Conservation (phyloP, 2,113 vertebrate genomes). For the Kryptolebias marmoratus region DNA sequence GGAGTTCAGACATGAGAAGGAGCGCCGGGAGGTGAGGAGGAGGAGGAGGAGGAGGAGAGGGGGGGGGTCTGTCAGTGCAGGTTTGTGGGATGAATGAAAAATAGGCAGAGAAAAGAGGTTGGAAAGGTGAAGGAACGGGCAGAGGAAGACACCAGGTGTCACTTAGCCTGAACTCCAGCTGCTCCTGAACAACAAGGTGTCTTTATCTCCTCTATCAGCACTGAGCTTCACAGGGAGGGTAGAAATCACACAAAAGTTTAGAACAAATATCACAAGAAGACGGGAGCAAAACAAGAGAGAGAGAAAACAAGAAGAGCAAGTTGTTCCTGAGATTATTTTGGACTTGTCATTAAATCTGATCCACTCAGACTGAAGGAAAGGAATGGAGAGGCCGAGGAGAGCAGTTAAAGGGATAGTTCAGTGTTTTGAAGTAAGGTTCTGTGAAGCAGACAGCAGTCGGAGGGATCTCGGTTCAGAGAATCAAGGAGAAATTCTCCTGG, state of each 20-base stretch:
- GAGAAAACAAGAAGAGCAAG: constrained; percentile 4
- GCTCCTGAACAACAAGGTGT: not conserved
- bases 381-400: constrained; percentile 22
- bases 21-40: constrained; percentile 83
- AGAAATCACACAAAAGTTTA: not conserved
- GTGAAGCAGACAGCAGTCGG: not conserved
- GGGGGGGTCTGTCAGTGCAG: constrained; percentile 47
- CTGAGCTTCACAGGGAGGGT: not conserved
- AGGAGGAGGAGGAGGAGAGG: constrained; percentile 87
- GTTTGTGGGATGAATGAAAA: not conserved
- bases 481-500: too few species aligned
- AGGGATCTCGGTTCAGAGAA: not conserved
- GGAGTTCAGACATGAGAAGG: constrained; percentile 87
- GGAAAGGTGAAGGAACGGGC: constrained; percentile 15
- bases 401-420: constrained; percentile 24
- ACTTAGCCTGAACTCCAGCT: constrained; percentile 16
- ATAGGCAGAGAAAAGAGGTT: constrained; percentile 10
- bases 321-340: constrained; percentile 59
- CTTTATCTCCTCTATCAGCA: not conserved
- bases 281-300: not conserved
- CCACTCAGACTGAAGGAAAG: constrained; percentile 33
- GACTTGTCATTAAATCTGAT: constrained; percentile 65
- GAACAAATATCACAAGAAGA: not conserved
- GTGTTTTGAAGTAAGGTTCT: not conserved
- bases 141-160: not conserved